phyloP scores from a whole-genome alignment of 2,888 invertebrate species.

The Amiota communis region DNA sequence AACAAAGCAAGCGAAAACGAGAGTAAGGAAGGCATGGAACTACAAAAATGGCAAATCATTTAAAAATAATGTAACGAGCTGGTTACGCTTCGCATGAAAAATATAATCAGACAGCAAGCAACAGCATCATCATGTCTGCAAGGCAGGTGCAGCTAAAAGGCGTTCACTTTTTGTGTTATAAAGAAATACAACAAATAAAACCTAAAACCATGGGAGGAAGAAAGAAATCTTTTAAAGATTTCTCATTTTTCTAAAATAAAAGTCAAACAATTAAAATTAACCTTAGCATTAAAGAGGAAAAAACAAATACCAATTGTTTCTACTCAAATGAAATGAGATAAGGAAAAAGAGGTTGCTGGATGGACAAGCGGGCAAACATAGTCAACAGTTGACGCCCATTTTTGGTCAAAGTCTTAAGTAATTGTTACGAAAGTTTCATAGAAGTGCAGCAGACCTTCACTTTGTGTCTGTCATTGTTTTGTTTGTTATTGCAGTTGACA shows the following conservation, averaged over 20 bases:
- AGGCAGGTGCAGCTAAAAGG: slow-evolving; percentile 68
- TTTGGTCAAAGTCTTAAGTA: slow-evolving; percentile 36
- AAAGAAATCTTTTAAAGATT: slow-evolving; percentile 62
- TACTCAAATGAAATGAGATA: not conserved
- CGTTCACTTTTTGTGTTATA: slow-evolving; percentile 56
- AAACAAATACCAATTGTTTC: slow-evolving; percentile 1
- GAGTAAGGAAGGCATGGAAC: not conserved
- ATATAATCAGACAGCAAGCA: slow-evolving; percentile 67
- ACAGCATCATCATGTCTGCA: slow-evolving; percentile 67
- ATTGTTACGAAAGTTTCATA: not conserved
- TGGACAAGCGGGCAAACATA: not conserved
- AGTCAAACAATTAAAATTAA: slow-evolving; percentile 62
- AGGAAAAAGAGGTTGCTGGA: not conserved
- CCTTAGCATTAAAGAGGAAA: slow-evolving; percentile 44
- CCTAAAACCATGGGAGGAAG: slow-evolving; percentile 64
- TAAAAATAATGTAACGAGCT: slow-evolving; percentile 65
- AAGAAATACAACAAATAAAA: slow-evolving; percentile 60
- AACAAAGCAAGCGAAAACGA: not conserved
- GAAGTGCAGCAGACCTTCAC: slow-evolving; percentile 10
- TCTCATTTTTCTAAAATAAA: slow-evolving; percentile 18
- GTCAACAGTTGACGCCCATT: slow-evolving; percentile 20
- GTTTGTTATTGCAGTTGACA: too few species aligned
- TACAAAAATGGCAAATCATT: slow-evolving; percentile 64
- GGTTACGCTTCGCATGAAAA: slow-evolving; percentile 66
- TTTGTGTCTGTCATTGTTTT: not conserved